phyloP scores from a whole-genome alignment of 64 coral and sea anemone species.

The Dendrophyllia cribrosa region DNA sequence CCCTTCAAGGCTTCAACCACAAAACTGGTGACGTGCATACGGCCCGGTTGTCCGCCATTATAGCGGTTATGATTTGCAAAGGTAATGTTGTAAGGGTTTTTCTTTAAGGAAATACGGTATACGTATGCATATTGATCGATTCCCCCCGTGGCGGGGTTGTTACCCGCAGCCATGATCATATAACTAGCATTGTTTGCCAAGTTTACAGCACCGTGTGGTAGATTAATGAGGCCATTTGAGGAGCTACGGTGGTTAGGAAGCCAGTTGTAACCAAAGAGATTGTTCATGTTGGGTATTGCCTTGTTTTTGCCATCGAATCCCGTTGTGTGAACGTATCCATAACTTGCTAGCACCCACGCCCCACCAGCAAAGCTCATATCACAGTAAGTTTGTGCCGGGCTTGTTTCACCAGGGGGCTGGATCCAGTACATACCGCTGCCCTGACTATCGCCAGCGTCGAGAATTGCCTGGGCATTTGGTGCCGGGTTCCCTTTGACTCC shows the following conservation, averaged over 20 bases:
- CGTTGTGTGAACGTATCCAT: conserved; percentile 69
- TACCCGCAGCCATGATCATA: conserved; percentile 95
- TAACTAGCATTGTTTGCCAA: conserved; percentile 69
- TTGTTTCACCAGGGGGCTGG: conserved; percentile 81
- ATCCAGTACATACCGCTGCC: conserved; percentile 98
- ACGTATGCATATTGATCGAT: conserved; percentile 80
- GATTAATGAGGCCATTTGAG: conserved; percentile 68
- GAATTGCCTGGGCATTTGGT: conserved; percentile 81
- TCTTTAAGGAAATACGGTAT: conserved; percentile 65
- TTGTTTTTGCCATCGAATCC: conserved; percentile 24
- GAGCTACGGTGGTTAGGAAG: conserved; percentile 54
- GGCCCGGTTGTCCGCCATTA: conserved; percentile 64
- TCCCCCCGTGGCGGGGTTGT: conserved; percentile 75
- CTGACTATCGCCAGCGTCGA: conserved; percentile 78
- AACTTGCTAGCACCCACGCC: conserved; percentile 96
- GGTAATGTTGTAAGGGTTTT: conserved; percentile 76
- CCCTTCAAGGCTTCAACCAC: conserved; percentile 86
- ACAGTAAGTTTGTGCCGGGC: conserved; percentile 81
- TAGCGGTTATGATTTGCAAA: conserved; percentile 88
- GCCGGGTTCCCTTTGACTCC: conserved; percentile 81
- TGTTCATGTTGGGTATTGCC: conserved; percentile 96
- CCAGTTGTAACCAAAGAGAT: conserved; percentile 90
- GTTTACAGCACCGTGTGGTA: conserved; percentile 74
- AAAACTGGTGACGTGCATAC: conserved; percentile 89
- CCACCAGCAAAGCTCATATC: conserved; percentile 84